Percentiles rank a stretch among this genome's conserved stretches.
Conservation (phyloP, 1,140 invertebrate species). For the Laupala kohalensis region DNA sequence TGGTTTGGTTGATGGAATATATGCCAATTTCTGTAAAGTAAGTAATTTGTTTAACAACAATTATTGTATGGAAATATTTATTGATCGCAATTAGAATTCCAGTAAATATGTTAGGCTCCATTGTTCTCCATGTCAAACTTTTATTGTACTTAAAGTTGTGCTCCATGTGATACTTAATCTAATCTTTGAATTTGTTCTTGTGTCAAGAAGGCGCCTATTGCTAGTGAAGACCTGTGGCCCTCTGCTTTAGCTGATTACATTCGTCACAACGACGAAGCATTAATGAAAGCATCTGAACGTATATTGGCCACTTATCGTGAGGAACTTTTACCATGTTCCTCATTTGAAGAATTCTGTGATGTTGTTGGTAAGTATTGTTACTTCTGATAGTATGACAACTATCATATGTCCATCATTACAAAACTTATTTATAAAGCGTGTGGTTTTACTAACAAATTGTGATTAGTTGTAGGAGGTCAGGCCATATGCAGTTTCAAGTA, state of each 20-base stretch:
- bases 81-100: no score
- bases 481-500: background rate
- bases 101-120: no score
- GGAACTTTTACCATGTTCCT: conserved; percentile 78
- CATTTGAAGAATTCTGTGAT: conserved; percentile 84
- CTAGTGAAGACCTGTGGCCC: conserved; percentile 67
- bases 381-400: background rate
- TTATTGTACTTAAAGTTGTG: no score
- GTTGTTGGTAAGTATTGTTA: conserved; percentile 47
- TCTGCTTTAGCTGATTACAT: conserved; percentile 82
- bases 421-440: background rate
- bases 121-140: no score
- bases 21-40: conserved; percentile 62
- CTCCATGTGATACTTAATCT: no score
- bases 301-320: conserved; percentile 71
- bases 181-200: no score
- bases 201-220: conserved; percentile 51
- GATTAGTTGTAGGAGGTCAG: background rate
- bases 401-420: background rate
- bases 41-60: no score
- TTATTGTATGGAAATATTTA: no score
- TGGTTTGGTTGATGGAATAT: conserved; percentile 62
- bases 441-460: background rate
- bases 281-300: conserved; percentile 76
- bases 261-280: conserved; percentile 78